Evolutionary conservation across 2,888 invertebrate species (phyloP).

Genomic region (Tenthredo livida): DNA sequence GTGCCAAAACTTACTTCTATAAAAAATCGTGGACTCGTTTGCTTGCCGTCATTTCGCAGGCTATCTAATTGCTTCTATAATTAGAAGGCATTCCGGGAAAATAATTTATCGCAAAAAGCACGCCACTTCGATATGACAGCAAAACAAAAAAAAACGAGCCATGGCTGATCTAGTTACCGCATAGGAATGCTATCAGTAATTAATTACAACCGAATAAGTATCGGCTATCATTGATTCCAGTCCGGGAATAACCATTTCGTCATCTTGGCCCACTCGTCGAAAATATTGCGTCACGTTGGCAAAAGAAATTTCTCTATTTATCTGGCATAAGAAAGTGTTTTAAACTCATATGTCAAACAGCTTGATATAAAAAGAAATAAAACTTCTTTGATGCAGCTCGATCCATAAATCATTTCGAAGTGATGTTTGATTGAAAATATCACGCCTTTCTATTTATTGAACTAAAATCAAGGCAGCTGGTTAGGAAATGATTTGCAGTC

Average conservation of each 20-base stretch:
- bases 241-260: not conserved
- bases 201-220: not conserved
- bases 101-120: constrained; percentile 14
- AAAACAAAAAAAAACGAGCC: not conserved
- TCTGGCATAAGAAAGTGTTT: not conserved
- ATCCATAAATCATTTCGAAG: not conserved
- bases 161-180: not conserved
- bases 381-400: not conserved
- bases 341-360: not conserved
- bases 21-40: not conserved
- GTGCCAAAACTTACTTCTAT: not conserved
- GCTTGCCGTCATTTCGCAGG: not conserved
- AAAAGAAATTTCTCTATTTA: not conserved
- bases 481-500: not conserved
- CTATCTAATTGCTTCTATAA: not conserved
- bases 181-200: not conserved
- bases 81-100: not conserved
- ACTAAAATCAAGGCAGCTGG: not conserved
- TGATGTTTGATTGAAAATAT: not conserved
- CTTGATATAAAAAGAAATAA: not conserved
- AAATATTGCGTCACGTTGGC: not conserved
- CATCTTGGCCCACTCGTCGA: not conserved
- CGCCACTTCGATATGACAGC: not conserved
- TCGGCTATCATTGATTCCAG: not conserved
- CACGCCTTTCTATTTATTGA: no score